These are phyloP conservation scores for Merluccius polli DNA, from an alignment of 2,797 vertebrate genomes.

Conservation along the genomic window DNA sequence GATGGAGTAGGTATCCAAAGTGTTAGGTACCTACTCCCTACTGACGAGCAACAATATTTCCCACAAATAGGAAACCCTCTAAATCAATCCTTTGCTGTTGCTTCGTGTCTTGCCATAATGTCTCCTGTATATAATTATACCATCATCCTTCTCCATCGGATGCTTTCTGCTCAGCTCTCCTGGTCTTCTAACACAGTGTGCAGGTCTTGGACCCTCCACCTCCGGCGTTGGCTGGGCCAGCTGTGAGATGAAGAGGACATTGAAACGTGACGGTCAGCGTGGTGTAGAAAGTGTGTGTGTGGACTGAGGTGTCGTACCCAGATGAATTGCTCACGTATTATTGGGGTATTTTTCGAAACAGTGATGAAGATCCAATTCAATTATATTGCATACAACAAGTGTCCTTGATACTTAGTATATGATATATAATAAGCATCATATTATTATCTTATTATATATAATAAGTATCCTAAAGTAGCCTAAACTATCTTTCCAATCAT, in stretches of 20 bases:
- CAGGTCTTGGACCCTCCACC: conserved; percentile 74
- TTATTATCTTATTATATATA: no score
- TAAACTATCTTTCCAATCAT: no score
- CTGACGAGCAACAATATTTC: not conserved
- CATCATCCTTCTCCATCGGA: not conserved
- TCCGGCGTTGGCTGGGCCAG: conserved; percentile 27
- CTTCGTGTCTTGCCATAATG: no score
- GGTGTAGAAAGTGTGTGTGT: no score
- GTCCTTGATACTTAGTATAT: no score
- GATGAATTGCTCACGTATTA: no score
- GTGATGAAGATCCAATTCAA: no score
- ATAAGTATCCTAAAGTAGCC: no score
- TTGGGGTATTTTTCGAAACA: no score
- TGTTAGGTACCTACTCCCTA: no score
- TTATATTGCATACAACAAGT: no score
- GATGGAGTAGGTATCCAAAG: not conserved
- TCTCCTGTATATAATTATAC: not conserved
- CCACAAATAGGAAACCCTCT: not conserved
- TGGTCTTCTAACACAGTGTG: conserved; percentile 58
- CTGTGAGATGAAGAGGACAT: not conserved
- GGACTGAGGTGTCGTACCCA: not conserved
- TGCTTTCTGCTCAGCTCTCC: not conserved
- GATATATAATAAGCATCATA: no score
- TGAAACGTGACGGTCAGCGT: not conserved
- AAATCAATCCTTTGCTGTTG: not conserved